These are phyloP conservation scores for Drosophila oshimai DNA, from an alignment of 1,140 invertebrate genomes.

Conservation along the genomic window DNA sequence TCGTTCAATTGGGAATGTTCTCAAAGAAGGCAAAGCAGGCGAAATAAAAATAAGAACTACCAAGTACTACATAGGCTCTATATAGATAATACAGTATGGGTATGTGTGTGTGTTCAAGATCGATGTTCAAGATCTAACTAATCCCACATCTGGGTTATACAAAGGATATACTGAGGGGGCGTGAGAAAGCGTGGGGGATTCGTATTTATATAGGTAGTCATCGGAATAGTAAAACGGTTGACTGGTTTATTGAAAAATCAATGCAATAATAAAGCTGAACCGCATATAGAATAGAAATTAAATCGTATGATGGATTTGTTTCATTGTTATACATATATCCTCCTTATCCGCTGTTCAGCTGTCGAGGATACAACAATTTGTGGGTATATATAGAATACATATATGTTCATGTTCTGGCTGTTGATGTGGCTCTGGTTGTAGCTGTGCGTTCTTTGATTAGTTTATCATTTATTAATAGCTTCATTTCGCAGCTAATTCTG, in stretches of 20 bases:
- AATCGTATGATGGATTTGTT: conserved; percentile 81
- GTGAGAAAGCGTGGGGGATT: conserved; percentile 14
- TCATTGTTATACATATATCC: conserved; percentile 20
- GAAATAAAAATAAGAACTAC: background rate
- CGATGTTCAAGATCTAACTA: background rate
- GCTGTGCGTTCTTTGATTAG: conserved; percentile 43
- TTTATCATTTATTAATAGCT: conserved; percentile 38
- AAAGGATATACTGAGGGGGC: background rate
- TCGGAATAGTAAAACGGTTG: conserved; percentile 62
- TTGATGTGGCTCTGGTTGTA: conserved; percentile 26
- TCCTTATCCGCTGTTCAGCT: conserved; percentile 9
- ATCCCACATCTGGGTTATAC: background rate
- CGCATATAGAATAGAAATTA: conserved; percentile 83
- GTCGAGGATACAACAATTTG: conserved; percentile 13
- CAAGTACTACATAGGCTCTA: conserved; percentile 9
- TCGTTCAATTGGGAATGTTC: conserved; percentile 14
- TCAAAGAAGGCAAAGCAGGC: conserved; percentile 29
- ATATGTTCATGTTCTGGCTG: conserved; percentile 37
- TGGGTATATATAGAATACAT: conserved; percentile 13
- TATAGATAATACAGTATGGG: background rate
- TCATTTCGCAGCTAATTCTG: conserved; percentile 21
- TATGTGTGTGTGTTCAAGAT: conserved; percentile 3
- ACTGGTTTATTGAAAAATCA: conserved; percentile 68
- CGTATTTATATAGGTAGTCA: conserved; percentile 50
- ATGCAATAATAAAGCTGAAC: conserved; percentile 83